These are phyloP conservation scores for Pelagia noctiluca DNA, from an alignment of 30 jellyfish, hydroid and myxozoan species.

Conservation along the genomic window DNA sequence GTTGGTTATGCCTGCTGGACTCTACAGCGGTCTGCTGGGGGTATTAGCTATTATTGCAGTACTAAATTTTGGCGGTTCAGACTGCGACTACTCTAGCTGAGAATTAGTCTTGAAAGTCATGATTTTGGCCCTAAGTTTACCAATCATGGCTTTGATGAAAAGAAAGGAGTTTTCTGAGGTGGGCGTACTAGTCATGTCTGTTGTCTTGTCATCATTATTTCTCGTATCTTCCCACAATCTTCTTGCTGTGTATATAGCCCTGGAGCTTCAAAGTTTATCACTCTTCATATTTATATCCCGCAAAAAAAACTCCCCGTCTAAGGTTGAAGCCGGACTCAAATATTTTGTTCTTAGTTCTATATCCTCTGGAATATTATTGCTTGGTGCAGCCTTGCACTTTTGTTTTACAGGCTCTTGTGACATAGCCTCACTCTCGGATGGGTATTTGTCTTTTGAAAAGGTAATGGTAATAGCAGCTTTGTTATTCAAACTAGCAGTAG, in stretches of 20 bases:
- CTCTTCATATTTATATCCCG: constrained; percentile 43
- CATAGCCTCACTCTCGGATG: neutral
- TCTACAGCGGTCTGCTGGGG: neutral
- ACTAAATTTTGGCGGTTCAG: neutral
- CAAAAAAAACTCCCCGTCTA: neutral
- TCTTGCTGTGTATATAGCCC: constrained; percentile 16
- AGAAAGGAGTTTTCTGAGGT: neutral
- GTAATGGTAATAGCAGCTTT: constrained; percentile 3
- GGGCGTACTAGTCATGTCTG: neutral
- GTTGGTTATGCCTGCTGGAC: neutral
- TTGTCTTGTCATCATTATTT: constrained; percentile 31
- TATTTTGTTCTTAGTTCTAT: constrained; percentile 51
- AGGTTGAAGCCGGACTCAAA: constrained; percentile 40
- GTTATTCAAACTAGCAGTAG: constrained; percentile 44
- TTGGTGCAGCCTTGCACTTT: constrained; percentile 15
- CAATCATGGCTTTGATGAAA: neutral
- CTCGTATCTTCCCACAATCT: constrained; percentile 25
- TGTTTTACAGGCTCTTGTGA: constrained; percentile 14
- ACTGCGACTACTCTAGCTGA: neutral
- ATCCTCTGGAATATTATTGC: constrained; percentile 46
- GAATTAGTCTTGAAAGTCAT: neutral
- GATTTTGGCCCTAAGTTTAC: neutral
- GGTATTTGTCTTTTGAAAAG: neutral
- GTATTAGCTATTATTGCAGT: neutral
- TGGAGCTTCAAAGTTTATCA: constrained; percentile 61